A percentile compares a stretch with the other conserved stretches of the same genome.
phyloP scores from a whole-genome alignment of 2,797 vertebrate genomes.

The Morelia viridis region DNA sequence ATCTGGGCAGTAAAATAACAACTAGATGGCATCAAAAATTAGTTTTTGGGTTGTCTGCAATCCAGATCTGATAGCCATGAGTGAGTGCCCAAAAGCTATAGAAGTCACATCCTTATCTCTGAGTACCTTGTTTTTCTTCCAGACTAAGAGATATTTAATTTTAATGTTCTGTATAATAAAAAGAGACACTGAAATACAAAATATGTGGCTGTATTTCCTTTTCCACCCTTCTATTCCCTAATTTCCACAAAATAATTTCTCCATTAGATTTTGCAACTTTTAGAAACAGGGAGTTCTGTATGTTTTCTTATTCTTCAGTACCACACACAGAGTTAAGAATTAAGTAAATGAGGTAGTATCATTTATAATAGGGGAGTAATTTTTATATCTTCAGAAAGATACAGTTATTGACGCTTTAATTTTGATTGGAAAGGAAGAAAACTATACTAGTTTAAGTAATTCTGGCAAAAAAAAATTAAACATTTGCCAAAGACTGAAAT shows the following conservation, averaged over 20 bases:
- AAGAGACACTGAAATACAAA: neutral
- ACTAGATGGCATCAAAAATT: neutral
- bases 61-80: neutral
- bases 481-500: neutral
- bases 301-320: neutral
- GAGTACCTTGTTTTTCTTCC: neutral
- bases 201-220: neutral
- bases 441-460: neutral
- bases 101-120: neutral
- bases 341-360: neutral
- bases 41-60: neutral
- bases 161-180: neutral
- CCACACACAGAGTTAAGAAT: neutral
- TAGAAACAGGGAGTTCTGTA: neutral
- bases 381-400: neutral
- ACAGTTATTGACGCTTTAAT: neutral
- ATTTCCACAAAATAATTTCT: neutral
- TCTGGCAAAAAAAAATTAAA: neutral
- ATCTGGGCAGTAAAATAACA: neutral
- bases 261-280: neutral
- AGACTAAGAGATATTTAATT: neutral
- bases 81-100: neutral
- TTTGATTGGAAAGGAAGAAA: neutral
- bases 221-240: neutral
- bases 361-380: neutral